These are phyloP conservation scores for Carduelis carduelis DNA, from an alignment of 2,797 vertebrate species.

Conservation along the genomic window DNA sequence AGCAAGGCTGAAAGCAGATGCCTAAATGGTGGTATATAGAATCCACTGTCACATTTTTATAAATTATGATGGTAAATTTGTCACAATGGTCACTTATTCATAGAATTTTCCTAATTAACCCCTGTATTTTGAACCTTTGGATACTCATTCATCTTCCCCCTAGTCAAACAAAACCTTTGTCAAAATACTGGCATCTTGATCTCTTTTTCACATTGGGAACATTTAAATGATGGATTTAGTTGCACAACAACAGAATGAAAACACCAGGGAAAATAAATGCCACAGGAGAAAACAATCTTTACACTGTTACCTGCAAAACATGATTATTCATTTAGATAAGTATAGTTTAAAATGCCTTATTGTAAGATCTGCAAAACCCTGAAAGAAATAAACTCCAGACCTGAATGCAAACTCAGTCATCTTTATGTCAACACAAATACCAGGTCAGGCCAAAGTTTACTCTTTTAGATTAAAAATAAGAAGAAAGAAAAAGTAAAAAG, in stretches of 20 bases:
- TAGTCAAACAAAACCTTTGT: neutral
- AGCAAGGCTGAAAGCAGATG: neutral
- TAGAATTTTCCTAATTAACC: neutral
- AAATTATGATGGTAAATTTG: neutral
- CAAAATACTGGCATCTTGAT: neutral
- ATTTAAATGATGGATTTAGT: neutral
- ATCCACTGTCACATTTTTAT: neutral
- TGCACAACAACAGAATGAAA: neutral
- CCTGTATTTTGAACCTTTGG: neutral
- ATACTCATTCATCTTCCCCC: neutral
- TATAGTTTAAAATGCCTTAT: neutral
- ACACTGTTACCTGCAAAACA: neutral
- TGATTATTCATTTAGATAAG: neutral
- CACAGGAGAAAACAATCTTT: neutral
- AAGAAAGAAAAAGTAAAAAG: neutral
- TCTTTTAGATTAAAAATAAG: neutral
- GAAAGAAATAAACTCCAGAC: neutral
- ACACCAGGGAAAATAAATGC: neutral
- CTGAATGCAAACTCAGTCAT: neutral
- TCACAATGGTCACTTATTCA: neutral
- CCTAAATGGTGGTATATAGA: neutral
- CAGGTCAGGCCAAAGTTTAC: neutral
- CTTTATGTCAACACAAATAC: neutral
- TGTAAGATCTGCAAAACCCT: neutral
- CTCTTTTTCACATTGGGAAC: neutral